Evolutionary conservation across 2,113 vertebrate genomes (phyloP), one percentile per base, ranked within the genome.

Genomic region (Formicarius rufipectus): DNA sequence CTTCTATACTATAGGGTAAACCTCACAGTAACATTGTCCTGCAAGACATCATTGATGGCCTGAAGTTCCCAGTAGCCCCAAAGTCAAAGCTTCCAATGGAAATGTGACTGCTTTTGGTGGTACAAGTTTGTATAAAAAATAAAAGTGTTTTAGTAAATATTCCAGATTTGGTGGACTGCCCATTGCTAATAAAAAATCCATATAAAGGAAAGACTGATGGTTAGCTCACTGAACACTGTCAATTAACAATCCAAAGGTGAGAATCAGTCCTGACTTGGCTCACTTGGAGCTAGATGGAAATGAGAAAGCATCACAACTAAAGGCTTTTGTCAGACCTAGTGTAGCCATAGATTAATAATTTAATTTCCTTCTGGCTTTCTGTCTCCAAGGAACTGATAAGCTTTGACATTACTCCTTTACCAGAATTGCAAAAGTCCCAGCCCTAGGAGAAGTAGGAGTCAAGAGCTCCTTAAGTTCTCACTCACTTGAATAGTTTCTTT

Each of bases 291-390:
- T 81, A 67, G 53, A 58, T 58, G 28, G 20, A 83, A 90, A 82
- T 64, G 18, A 84, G 31, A 44, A 91, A 40, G 25, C 4, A 56
- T 17, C 25, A 88, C 16, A 89, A 49, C 6, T 91, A 62, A 90
- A 91, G 16, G 20, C 8, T 91, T 89, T 82, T 89, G 27, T 91
- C 69, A 89, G 52, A 72, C 73, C 30, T 49, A 23, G 47, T 59
- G 30, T 90, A 95, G 69, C 50, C 79, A 80, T 12, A 44, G 19
- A 83, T 95, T 76, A 96, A 96, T 88, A 91, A 94, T 95, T 94
- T 77, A 76, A 66, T 92, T 89, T 96, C 35, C 80, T 94, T 81
- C 69, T 78, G 73, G 45, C 81, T 71, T 12, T 80, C 56, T 82
- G 44, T 91, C 84, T 84, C 68, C 11, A 78, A 93, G 73, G 87